Evolutionary conservation across 2,113 vertebrate species (phyloP).

Genomic region (Seriola aureovittata): DNA sequence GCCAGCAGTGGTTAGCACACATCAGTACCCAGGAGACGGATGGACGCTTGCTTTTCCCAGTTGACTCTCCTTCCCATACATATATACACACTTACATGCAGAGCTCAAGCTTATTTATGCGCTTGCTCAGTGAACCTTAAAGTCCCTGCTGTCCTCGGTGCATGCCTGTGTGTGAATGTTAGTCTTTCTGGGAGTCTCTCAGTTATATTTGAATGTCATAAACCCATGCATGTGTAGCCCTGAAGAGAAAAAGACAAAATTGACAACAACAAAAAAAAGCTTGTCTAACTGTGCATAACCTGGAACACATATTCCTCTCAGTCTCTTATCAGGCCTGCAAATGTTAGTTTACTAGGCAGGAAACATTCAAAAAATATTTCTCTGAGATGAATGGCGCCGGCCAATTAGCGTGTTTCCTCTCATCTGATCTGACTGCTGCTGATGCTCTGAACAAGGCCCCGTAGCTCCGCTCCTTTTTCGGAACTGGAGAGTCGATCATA

Average conservation of each 20-base stretch:
- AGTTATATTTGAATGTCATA: constrained; percentile 27
- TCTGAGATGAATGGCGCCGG: not conserved
- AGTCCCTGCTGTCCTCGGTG: constrained; percentile 22
- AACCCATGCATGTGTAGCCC: constrained; percentile 7
- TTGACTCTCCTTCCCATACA: not conserved
- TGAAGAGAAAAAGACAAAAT: not conserved
- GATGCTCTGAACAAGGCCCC: not conserved
- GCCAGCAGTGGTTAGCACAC: constrained; percentile 53
- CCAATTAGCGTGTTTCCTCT: constrained; percentile 49
- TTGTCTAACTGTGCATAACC: not conserved
- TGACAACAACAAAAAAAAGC: constrained; percentile 1
- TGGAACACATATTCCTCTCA: not conserved
- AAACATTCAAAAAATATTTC: constrained; percentile 16
- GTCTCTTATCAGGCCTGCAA: constrained; percentile 9
- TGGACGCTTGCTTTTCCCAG: constrained; percentile 6
- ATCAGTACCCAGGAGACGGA: constrained; percentile 55
- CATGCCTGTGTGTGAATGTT: not conserved
- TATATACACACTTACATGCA: constrained; percentile 21
- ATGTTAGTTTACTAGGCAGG: constrained; percentile 1
- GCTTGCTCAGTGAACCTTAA: constrained; percentile 58
- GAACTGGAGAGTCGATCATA: not conserved
- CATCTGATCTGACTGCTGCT: constrained; percentile 31
- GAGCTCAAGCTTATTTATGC: constrained; percentile 60
- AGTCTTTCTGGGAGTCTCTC: not conserved
- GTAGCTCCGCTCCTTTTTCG: not conserved